Evolutionary conservation across 2,113 vertebrate genomes (phyloP).

Genomic region (Ciconia maguari): DNA sequence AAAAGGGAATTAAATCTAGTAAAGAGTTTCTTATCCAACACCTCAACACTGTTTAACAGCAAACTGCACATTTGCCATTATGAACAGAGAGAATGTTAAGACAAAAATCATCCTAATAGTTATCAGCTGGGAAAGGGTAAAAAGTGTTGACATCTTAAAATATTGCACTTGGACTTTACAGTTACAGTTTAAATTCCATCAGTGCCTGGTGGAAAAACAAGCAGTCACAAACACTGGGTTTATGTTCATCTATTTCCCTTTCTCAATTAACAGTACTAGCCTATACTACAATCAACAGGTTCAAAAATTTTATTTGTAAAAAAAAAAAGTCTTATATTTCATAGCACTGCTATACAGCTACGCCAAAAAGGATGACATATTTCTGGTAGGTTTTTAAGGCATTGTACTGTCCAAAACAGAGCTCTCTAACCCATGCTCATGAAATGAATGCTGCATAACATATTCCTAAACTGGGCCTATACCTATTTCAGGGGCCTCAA

Average conservation of each 20-base stretch:
- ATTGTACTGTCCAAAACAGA: neutral
- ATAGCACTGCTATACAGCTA: neutral
- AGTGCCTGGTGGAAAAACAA: neutral
- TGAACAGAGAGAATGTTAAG: neutral
- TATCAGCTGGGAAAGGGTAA: neutral
- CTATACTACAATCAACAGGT: neutral
- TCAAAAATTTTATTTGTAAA: neutral
- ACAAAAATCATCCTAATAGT: neutral
- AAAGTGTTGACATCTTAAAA: neutral
- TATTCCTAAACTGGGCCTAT: neutral
- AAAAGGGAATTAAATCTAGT: neutral
- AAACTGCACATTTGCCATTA: neutral
- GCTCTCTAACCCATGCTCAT: neutral
- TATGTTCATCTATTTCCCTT: neutral
- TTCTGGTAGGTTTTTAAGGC: neutral
- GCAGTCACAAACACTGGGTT: neutral
- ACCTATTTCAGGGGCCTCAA: neutral
- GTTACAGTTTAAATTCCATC: neutral
- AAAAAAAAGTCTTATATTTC: neutral
- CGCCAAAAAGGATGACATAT: neutral
- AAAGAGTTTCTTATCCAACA: neutral
- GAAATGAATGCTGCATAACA: neutral
- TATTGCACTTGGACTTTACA: neutral
- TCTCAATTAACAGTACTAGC: neutral
- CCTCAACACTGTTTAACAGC: neutral